Conservation (phyloP, 2,797 vertebrate genomes). For the Craterocephalus amniculus region DNA sequence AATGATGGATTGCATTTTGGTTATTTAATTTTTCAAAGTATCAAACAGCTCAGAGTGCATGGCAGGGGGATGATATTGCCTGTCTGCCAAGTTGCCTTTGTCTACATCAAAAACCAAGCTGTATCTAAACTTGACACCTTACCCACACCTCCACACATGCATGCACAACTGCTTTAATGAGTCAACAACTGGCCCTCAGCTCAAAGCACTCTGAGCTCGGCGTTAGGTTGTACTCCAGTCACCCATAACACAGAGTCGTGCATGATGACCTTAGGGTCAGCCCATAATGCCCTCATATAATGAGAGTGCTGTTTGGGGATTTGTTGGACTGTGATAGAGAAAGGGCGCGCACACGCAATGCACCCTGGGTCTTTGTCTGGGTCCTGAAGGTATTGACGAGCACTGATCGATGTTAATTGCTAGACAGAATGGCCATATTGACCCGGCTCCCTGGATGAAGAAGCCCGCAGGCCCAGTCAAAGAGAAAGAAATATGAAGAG, state of each 20-base stretch:
- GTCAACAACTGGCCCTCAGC: slow-evolving; percentile 57
- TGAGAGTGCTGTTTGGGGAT: slow-evolving; percentile 82
- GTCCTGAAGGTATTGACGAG: slow-evolving; percentile 82
- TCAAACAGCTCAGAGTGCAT: slow-evolving; percentile 54
- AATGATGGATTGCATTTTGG: slow-evolving; percentile 75
- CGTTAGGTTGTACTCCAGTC: slow-evolving; percentile 66
- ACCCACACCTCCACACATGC: slow-evolving; percentile 40
- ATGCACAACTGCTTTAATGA: slow-evolving; percentile 50
- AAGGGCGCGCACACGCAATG: slow-evolving; percentile 77
- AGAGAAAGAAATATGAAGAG: slow-evolving; percentile 50
- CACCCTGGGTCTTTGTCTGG: slow-evolving; percentile 84
- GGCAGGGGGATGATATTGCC: slow-evolving; percentile 46
- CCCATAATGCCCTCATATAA: slow-evolving; percentile 80
- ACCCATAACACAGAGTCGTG: slow-evolving; percentile 69
- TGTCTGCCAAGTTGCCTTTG: slow-evolving; percentile 57
- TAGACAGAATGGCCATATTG: slow-evolving; percentile 85
- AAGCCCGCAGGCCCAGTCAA: slow-evolving; percentile 76
- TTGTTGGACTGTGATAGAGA: slow-evolving; percentile 78
- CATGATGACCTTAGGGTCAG: slow-evolving; percentile 78
- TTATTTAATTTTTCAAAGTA: slow-evolving; percentile 65
- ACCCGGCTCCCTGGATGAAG: slow-evolving; percentile 77
- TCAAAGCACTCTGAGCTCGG: slow-evolving; percentile 31
- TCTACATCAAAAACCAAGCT: slow-evolving; percentile 39
- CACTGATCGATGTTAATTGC: slow-evolving; percentile 87
- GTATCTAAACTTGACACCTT: slow-evolving; percentile 57